Evolutionary conservation across 2,113 vertebrate genomes (phyloP), one percentile per base, ranked within the genome.

Genomic region (Tauraco erythrolophus): DNA sequence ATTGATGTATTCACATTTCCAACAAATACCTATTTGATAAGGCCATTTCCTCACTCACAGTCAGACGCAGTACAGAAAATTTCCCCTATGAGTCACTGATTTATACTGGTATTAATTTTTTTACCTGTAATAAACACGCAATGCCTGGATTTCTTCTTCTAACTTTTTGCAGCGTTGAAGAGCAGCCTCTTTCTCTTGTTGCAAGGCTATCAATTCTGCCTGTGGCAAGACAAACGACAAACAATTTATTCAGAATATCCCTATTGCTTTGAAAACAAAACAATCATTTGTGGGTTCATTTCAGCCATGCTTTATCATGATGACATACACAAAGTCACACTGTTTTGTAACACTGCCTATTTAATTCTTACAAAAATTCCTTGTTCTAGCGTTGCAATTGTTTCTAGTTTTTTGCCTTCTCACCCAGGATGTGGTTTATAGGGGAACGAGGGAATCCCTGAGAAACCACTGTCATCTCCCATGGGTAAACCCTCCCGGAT

Each of bases 121-220:
- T 98, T 98, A 99, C 98, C 98, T 99, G 98, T 98, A 98, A 97
- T 98, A 98, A 96, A 98, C 94, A 68, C 58, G 97, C 65, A 98
- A 93, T 25, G 97, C 95, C 93, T 98, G 98, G 14, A 98, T 97
- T 97, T 99, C 99, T 93, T 98, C 98, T 95, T 99, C 98, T 56
- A 99, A 96, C 54, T 94, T 98, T 97, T 97, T 98, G 94, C 98
- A 98, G 19, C 96, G 98, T 74, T 98, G 97, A 93, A 98, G 79
- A 75, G 98, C 97, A 30, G 94, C 91, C 92, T 99, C 98, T 95
- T 98, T 98, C 92, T 98, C 98, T 96, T 97, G 95, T 88, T 97
- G 98, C 92, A 98, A 96, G 60, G 96, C 89, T 78, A 98, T 78
- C 86, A 98, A 80, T 70, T 99, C 98, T 93, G 95, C 97, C 98